Evolutionary conservation across 2,113 vertebrate species (phyloP).

Genomic region (Choloepus hoffmanni): DNA sequence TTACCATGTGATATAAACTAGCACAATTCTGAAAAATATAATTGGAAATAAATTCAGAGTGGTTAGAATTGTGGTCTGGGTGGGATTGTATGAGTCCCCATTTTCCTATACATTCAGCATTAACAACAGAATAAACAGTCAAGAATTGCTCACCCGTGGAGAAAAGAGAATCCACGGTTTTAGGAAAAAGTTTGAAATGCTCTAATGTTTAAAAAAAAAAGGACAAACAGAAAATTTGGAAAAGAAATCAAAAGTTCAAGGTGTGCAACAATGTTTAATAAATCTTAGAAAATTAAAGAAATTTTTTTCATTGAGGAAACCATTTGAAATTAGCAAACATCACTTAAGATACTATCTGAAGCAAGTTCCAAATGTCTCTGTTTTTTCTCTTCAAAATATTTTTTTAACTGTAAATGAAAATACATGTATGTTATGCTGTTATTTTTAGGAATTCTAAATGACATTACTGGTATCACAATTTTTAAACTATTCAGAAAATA

Average conservation of each 20-base stretch:
- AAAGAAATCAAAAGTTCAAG: conserved; percentile 36
- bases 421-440: background rate
- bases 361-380: background rate
- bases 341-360: conserved; percentile 27
- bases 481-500: conserved; percentile 18
- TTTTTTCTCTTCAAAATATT: background rate
- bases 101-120: background rate
- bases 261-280: background rate
- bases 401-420: conserved; percentile 7
- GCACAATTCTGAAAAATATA: conserved; percentile 5
- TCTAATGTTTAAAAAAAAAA: background rate
- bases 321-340: conserved; percentile 6
- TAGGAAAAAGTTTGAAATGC: background rate
- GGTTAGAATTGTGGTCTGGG: background rate
- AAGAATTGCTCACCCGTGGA: background rate
- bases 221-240: background rate
- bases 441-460: background rate
- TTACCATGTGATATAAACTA: background rate
- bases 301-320: background rate
- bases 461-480: background rate
- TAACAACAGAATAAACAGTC: background rate
- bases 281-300: background rate
- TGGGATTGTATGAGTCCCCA: background rate
- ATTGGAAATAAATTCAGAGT: background rate
- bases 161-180: background rate